Evolutionary conservation across 2,888 invertebrate genomes (phyloP), one percentile per base, ranked within the genome.

Genomic region (Belgica antarctica): DNA sequence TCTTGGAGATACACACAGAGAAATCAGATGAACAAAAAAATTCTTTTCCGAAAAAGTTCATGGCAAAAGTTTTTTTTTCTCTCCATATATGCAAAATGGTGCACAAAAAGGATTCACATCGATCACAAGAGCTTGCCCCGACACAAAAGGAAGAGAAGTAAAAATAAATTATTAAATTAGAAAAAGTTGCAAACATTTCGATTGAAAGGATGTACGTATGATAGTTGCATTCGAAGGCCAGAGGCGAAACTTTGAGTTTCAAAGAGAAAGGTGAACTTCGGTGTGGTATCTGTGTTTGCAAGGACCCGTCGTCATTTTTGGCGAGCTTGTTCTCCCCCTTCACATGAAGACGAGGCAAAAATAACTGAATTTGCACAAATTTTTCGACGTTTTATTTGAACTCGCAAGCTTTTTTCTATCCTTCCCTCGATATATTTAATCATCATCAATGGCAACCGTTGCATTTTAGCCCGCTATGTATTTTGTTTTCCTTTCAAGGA

Each of bases 151-250:
- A 22, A 57, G 34, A 62, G 22, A 62, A 46, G 24, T 62, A 41
- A 24, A 63, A 46, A 63, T 46, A 63, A 63, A 63, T 46, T 63
- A 63, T 46, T 63, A 46, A 62, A 31, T 62, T 62, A 62, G 62
- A 62, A 19, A 62, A 62, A 62, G n/a, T 41, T 41, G 41, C n/a
- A 41, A 41, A 41, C 10, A 15, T 41, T 41, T 41, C 41, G 41
- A 41, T 41, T 41, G 41, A 41, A 41, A 41, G 10, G 41, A 41
- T 41, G 41, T 41, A 15, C 12, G 34, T 34, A 8, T 12, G 34
- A 34, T 41, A 41, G 41, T 41, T 41, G 41, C 41, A 41, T n/a
- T 41, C n/a, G 15, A 41, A 41, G 3, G 41, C 41, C 15, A n/a
- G 10, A 41, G 41, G 41, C 41, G 41, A 41, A 41, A 41, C 12